Conservation (phyloP, 92 coral and sea anemone species). For the Porites divaricata region DNA sequence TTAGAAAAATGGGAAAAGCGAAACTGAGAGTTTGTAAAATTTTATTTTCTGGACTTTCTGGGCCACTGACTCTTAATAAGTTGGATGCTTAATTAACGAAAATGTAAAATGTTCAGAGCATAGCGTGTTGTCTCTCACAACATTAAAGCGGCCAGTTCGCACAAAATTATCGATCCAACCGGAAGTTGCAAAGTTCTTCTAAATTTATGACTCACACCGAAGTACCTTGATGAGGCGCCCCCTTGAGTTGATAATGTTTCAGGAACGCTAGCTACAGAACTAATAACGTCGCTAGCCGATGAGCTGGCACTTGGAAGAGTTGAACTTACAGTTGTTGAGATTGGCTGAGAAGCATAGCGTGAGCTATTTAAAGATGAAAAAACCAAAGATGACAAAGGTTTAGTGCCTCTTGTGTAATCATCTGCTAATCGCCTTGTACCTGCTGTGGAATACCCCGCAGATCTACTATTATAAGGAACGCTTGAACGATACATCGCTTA, state of each 20-base stretch:
- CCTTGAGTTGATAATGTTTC: slow-evolving; percentile 1
- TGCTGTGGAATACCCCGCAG: slow-evolving; percentile 9
- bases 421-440: not conserved
- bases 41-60: no score
- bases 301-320: not conserved
- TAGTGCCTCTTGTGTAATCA: not conserved
- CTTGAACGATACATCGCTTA: slow-evolving; percentile 34
- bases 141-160: no score
- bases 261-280: not conserved
- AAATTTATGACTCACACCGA: no score
- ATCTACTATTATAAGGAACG: slow-evolving; percentile 15
- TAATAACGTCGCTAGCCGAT: not conserved
- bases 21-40: no score
- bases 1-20: no score
- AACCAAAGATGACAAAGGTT: not conserved
- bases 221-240: not conserved
- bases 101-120: no score
- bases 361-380: slow-evolving; percentile 10
- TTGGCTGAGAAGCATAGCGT: slow-evolving; percentile 3
- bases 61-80: no score
- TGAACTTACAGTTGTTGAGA: not conserved
- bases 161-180: no score
- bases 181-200: no score
- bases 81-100: no score
- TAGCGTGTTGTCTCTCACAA: no score